Evolutionary conservation across 2,113 vertebrate genomes (phyloP), one percentile per base, ranked within the genome.

Genomic region (Xyrauchen texanus): DNA sequence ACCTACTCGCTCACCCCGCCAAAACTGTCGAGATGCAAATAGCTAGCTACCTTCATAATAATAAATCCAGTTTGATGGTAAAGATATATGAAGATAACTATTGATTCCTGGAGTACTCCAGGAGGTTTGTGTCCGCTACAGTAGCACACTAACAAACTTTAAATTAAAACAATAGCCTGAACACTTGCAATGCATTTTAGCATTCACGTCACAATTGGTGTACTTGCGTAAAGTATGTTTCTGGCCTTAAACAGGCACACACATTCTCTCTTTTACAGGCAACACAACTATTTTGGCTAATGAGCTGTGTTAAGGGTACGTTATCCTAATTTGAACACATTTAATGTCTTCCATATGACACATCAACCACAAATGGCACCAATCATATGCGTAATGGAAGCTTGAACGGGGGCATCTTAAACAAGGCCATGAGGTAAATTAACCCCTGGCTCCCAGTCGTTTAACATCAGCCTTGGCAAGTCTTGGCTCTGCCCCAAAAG

Each of bases 321-420:
- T 63, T 64, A 70, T 69, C 34, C 46, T 42, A 60, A 68, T 68
- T 57, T 72, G 11, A 44, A 58, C 51, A 12, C 6, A 80, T 57
- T 63, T 74, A 74, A 80, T 80, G 44, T 45, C 21, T 70, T 46
- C 65, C 55, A 77, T 77, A 55, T 81, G 79, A 51, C 65, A 49
- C 10, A 44, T 69, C 12, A 11, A 61, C 64, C 76, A 78, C 76
- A 69, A 78, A 78, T 52, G 46, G 21, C 76, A 77, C 65, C 65
- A 68, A 67, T 68, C 64, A 34, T 55, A 55, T 58, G 44, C 45
- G 15, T 77, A 67, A 58, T 68, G 52, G 65, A 58, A 47, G 16
- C 51, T 57, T 16, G 45, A 47, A 67, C 3, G 44, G 42, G 42
- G 55, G 55, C 42, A 51, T 49, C 45, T 68, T 68, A 69, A 76